Percentiles rank a stretch among this genome's conserved stretches.
Conservation (phyloP, 2,797 vertebrate species). For the Rhincodon typus region DNA sequence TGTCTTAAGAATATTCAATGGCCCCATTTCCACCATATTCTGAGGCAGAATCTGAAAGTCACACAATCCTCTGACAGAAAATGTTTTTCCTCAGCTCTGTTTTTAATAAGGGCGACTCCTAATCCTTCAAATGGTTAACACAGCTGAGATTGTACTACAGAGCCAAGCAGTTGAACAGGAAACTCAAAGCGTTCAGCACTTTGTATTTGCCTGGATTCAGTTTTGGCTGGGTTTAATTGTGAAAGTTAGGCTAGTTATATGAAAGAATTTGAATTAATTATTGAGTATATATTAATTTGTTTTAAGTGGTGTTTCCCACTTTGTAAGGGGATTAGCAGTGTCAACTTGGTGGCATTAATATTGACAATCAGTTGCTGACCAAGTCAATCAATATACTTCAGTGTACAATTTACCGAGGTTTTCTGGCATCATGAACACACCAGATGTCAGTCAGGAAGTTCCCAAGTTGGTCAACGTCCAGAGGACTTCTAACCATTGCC, state of each 20-base stretch:
- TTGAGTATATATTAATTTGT: background rate
- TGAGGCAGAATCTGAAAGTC: too few relatives aligned
- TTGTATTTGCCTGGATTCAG: background rate
- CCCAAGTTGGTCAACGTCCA: background rate
- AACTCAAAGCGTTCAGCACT: background rate
- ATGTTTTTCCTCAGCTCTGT: too few relatives aligned
- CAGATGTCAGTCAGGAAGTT: slow-evolving; percentile 7
- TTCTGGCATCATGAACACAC: background rate
- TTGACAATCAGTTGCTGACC: background rate
- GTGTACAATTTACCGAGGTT: background rate
- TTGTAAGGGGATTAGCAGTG: background rate
- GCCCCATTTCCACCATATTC: too few relatives aligned
- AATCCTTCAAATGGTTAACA: background rate
- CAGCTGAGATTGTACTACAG: background rate
- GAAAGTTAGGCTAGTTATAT: background rate
- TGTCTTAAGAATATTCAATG: too few relatives aligned
- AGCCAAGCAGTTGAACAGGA: background rate
- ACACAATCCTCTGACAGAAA: too few relatives aligned
- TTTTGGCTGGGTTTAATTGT: background rate
- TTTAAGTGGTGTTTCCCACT: background rate
- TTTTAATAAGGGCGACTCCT: too few relatives aligned
- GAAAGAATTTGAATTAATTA: background rate
- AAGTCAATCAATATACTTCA: background rate
- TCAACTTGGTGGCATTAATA: background rate
- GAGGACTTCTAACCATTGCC: background rate